Evolutionary conservation across 2,888 invertebrate genomes (phyloP).

Genomic region (Miltochrista miniata): DNA sequence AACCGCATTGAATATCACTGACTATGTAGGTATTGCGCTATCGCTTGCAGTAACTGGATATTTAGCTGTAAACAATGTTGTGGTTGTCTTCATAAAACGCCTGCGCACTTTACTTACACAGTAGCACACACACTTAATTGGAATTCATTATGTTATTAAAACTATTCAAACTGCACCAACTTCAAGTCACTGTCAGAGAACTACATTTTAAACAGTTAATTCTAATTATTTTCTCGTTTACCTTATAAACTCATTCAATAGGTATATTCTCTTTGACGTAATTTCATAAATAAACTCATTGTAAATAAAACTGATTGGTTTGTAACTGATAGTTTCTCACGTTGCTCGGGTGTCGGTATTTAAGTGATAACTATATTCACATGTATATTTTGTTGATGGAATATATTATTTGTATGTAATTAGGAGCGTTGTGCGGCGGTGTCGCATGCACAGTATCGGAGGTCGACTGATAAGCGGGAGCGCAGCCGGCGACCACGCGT

Average conservation of each 20-base stretch:
- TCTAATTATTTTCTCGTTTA: neutral
- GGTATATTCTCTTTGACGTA: conserved; percentile 6
- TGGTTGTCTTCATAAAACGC: conserved; percentile 48
- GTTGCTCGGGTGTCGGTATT: conserved; percentile 15
- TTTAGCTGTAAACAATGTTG: conserved; percentile 55
- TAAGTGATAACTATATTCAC: conserved; percentile 20
- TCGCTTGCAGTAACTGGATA: conserved; percentile 56
- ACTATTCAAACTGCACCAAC: neutral
- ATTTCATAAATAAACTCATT: conserved; percentile 17
- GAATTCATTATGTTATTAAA: conserved; percentile 17
- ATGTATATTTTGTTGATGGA: conserved; percentile 15
- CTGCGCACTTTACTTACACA: conserved; percentile 30
- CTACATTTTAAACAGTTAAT: neutral
- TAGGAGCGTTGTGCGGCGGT: conserved; percentile 20
- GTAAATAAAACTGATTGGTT: conserved; percentile 23
- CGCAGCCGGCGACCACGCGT: conserved; percentile 53
- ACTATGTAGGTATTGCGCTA: conserved; percentile 52
- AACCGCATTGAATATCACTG: conserved; percentile 34
- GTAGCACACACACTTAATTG: conserved; percentile 18
- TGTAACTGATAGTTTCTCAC: conserved; percentile 21
- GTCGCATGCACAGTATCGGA: conserved; percentile 45
- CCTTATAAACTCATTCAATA: neutral
- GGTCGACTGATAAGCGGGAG: conserved; percentile 69
- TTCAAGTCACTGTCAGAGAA: neutral
- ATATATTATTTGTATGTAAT: conserved; percentile 31